Evolutionary conservation across 2,113 vertebrate genomes (phyloP), one percentile per base, ranked within the genome.

Genomic region (Hippocampus comes): DNA sequence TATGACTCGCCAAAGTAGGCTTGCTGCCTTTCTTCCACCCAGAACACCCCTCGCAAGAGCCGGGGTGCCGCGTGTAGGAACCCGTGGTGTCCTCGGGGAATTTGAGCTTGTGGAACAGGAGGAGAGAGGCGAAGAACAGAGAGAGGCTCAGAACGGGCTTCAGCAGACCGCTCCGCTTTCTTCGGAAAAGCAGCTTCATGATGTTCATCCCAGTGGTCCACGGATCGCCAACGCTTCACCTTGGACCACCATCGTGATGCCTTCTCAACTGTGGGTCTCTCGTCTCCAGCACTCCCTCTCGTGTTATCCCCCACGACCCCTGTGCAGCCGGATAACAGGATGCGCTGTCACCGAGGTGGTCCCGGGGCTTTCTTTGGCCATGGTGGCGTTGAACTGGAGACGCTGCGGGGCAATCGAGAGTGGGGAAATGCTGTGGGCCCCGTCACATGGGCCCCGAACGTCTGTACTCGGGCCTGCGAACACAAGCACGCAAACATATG

Each of bases 41-140:
- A 25, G 82, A 74, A 49, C 89, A 92, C 0, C 88, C 78, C 2
- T 77, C 81, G 56, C 89, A 89, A 89, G 86, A 89, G 21, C 49
- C 63, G 27, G 71, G 17, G 1, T 79, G 78, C 23, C 68, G 72
- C 15, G 20, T 17, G 1, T 43, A 77, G 68, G 88, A 90, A 0
- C 73, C 83, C 49, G 75, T n/a, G 0, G 46, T 81, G 23, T 87
- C 84, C 75, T 90, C 93, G 14, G 87, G 77, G 38, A 90, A 27
- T 63, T 85, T 92, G n/a, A 93, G 81, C 70, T 86, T 92, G 56
- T 93, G 92, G 70, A 94, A 85, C 84, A 93, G 92, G 12, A 94
- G 81, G 34, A 94, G 79, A 25, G 91, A 93, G 5, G 81, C 91
- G 21, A 90, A 93, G 46, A 92, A 69, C 7, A 94, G 76, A 17